These are phyloP conservation scores for Drosophila murphyi DNA, from an alignment of 1,140 invertebrate genomes.

Conservation along the genomic window DNA sequence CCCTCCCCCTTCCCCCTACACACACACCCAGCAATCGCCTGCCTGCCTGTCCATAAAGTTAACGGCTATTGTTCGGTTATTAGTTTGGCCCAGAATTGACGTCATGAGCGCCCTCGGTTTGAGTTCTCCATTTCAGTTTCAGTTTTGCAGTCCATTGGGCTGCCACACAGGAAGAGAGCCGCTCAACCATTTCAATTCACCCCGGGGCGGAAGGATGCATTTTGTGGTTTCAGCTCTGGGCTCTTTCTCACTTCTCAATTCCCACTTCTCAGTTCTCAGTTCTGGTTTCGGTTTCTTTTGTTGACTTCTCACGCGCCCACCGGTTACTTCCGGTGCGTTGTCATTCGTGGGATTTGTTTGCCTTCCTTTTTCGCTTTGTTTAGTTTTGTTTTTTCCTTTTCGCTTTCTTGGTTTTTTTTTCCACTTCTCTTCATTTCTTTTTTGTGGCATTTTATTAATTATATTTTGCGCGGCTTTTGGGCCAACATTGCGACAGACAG, in stretches of 20 bases:
- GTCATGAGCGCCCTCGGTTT: constrained; percentile 22
- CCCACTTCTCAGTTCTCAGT: not conserved
- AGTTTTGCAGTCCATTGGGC: constrained; percentile 10
- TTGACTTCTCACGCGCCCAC: constrained; percentile 34
- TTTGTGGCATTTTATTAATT: constrained; percentile 57
- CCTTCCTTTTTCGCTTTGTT: constrained; percentile 29
- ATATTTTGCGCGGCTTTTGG: constrained; percentile 30
- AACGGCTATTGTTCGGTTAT: constrained; percentile 38
- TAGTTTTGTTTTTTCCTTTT: not conserved
- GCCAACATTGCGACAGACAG: constrained; percentile 42
- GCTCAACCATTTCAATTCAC: not conserved
- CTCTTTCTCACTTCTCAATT: not conserved
- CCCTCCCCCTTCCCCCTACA: not conserved
- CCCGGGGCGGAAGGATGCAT: constrained; percentile 44
- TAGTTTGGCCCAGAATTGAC: constrained; percentile 45
- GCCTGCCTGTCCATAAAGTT: not conserved
- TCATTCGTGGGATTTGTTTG: constrained; percentile 47
- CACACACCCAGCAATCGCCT: not conserved
- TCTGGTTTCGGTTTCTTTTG: constrained; percentile 17
- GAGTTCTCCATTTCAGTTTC: constrained; percentile 22
- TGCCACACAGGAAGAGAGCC: not conserved
- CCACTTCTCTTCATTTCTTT: not conserved
- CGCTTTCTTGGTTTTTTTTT: constrained; percentile 23
- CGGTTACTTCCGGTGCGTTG: constrained; percentile 37
- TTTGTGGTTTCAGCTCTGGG: constrained; percentile 5